Percentiles rank a stretch among this genome's conserved stretches.
Evolutionary conservation across 2,113 vertebrate genomes (phyloP).

Genomic region (Chaenogobius annularis): DNA sequence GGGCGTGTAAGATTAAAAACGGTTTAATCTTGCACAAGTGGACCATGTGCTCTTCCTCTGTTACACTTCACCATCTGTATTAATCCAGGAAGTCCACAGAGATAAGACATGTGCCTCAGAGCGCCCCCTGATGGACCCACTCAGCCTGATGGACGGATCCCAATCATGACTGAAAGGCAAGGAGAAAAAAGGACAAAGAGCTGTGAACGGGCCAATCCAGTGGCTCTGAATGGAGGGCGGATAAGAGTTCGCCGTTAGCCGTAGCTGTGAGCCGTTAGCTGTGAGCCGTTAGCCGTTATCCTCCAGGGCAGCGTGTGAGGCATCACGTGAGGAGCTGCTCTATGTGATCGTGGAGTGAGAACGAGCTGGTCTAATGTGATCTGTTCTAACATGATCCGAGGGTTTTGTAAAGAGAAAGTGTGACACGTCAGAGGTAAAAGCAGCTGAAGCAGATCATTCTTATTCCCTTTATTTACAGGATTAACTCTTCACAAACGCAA

Average conservation of each 20-base stretch:
- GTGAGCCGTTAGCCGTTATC: constrained; percentile 16
- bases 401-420: too few species aligned
- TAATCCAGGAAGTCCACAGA: constrained; percentile 68
- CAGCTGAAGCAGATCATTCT: too few species aligned
- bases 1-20: too few species aligned
- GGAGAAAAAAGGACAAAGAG: constrained; percentile 74
- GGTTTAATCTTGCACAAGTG: neutral
- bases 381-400: constrained; percentile 15
- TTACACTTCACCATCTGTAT: constrained; percentile 61
- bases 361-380: constrained; percentile 13
- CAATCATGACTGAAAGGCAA: constrained; percentile 76
- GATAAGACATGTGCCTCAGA: constrained; percentile 68
- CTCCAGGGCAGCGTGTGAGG: too few species aligned
- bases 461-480: too few species aligned
- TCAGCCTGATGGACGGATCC: constrained; percentile 74
- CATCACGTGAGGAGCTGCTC: too few species aligned
- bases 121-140: constrained; percentile 69
- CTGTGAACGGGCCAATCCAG: constrained; percentile 56
- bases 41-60: too few species aligned
- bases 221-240: constrained; percentile 60
- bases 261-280: too few species aligned
- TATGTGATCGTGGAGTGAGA: too few species aligned
- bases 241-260: too few species aligned
- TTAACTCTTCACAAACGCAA: too few species aligned
- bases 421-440: too few species aligned